Percentiles rank a stretch among this genome's conserved stretches.
phyloP scores from a whole-genome alignment of 2,797 vertebrate species.

The Halcyon badia region DNA sequence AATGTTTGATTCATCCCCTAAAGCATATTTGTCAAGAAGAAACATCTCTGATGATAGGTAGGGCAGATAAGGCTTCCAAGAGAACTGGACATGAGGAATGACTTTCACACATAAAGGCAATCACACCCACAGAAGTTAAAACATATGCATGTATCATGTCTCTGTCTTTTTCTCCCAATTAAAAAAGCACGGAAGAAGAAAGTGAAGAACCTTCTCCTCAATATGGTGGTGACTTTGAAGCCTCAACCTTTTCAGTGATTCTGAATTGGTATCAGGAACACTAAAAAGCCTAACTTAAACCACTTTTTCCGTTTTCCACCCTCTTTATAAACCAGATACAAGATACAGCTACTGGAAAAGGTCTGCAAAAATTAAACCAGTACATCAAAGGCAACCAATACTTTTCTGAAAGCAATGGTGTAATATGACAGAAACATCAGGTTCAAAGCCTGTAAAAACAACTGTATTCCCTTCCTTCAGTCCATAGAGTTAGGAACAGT shows the following conservation, averaged over 20 bases:
- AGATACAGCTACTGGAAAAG: not conserved
- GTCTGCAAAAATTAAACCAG: not conserved
- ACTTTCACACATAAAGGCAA: conserved; percentile 1
- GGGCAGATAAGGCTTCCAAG: not conserved
- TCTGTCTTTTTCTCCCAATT: not conserved
- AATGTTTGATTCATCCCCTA: not conserved
- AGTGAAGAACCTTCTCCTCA: not conserved
- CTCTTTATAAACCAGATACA: not conserved
- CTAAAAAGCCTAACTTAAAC: not conserved
- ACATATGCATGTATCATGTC: not conserved
- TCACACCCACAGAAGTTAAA: not conserved
- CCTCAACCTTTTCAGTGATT: not conserved
- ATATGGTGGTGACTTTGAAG: not conserved
- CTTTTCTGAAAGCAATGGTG: not conserved
- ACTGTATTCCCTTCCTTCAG: not conserved
- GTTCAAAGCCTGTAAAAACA: not conserved
- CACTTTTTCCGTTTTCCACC: not conserved
- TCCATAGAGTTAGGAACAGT: not conserved
- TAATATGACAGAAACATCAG: not conserved
- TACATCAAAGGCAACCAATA: not conserved
- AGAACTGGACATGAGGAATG: not conserved
- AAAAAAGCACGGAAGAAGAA: not conserved
- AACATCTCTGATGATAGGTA: not conserved
- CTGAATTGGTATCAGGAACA: not conserved
- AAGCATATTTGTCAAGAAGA: not conserved